Percentiles rank a stretch among this genome's conserved stretches.
Evolutionary conservation across 2,888 invertebrate species (phyloP).

Genomic region (Dichetophora obliterata): DNA sequence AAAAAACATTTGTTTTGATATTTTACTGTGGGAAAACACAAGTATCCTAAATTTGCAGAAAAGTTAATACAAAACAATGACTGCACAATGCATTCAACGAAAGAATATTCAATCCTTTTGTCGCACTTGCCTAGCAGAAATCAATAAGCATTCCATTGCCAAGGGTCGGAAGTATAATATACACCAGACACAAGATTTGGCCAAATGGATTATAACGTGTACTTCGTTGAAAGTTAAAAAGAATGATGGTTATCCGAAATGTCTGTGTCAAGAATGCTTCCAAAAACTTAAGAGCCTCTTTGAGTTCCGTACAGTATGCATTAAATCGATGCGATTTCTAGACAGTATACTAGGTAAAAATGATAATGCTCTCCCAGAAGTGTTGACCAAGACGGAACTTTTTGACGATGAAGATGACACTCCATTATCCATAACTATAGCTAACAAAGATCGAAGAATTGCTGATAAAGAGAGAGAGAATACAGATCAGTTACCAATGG

Average conservation of each 20-base stretch:
- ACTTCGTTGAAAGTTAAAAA: not conserved
- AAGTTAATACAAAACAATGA: not conserved
- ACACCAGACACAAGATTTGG: not conserved
- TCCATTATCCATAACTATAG: not conserved
- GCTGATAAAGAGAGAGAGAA: not conserved
- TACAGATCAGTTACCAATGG: not conserved
- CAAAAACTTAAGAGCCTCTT: conserved; percentile 56
- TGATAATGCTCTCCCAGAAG: not conserved
- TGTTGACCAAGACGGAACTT: not conserved
- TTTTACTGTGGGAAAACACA: no score
- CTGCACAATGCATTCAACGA: not conserved
- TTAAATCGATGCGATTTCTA: conserved; percentile 53
- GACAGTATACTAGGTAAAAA: not conserved
- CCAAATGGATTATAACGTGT: conserved; percentile 14
- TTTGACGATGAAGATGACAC: not conserved
- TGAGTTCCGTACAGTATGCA: conserved; percentile 61
- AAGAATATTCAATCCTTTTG: conserved; percentile 24
- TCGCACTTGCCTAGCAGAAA: conserved; percentile 16
- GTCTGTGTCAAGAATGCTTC: conserved; percentile 57
- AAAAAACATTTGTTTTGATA: no score
- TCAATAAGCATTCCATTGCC: not conserved
- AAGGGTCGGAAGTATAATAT: conserved; percentile 7
- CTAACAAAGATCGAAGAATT: not conserved
- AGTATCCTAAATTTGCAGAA: no score
- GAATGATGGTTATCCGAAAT: conserved; percentile 52